Evolutionary conservation across 1,140 invertebrate species (phyloP).

Genomic region (Nebria ingens): DNA sequence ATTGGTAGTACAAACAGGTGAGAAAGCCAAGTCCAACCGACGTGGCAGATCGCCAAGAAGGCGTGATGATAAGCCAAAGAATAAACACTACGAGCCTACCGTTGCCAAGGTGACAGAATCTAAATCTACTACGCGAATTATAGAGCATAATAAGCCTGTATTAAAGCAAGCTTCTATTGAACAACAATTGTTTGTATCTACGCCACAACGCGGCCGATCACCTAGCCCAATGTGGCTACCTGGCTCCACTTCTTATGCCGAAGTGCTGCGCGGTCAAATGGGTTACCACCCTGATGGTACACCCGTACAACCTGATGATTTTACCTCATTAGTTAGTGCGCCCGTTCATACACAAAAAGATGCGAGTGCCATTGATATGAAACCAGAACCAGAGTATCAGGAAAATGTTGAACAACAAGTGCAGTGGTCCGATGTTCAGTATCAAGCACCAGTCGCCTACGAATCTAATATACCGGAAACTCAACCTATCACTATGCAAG

Average conservation of each 20-base stretch:
- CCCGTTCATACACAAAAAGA: conserved; percentile 16
- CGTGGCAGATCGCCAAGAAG: conserved; percentile 31
- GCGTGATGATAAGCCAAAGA: conserved; percentile 21
- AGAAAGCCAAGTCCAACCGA: conserved; percentile 31
- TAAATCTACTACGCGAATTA: conserved; percentile 10
- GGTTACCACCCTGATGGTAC: background rate
- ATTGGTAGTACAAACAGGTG: conserved; percentile 34
- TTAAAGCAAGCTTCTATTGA: background rate
- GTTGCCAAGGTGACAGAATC: background rate
- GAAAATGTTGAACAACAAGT: background rate
- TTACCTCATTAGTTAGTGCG: conserved; percentile 10
- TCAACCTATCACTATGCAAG: conserved; percentile 9
- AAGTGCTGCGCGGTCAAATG: conserved; percentile 53
- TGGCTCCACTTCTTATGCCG: conserved; percentile 63
- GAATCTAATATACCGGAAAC: background rate
- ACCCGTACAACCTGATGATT: conserved; percentile 13
- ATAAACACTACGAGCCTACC: conserved; percentile 13
- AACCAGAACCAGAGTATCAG: conserved; percentile 16
- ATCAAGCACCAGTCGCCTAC: background rate
- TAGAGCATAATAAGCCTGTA: background rate
- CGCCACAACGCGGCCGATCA: conserved; percentile 38
- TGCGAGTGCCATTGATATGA: conserved; percentile 27
- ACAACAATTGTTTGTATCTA: background rate
- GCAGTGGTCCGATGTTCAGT: background rate
- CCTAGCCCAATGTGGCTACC: conserved; percentile 61